These are phyloP conservation scores for Galbula dea DNA, from an alignment of 2,113 vertebrate species.

Conservation along the genomic window DNA sequence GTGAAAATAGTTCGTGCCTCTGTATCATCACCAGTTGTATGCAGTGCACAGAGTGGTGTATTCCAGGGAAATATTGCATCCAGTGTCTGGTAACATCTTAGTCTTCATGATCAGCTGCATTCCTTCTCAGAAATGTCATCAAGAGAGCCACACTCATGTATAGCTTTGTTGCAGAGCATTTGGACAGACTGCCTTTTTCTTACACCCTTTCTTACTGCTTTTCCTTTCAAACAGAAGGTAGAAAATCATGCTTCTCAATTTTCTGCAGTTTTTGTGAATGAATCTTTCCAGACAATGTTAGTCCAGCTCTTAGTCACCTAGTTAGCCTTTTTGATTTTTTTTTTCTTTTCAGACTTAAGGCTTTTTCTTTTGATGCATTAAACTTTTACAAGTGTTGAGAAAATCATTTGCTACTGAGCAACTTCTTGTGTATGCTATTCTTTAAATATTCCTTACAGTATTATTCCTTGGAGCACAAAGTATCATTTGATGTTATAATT, in stretches of 20 bases:
- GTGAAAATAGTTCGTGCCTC: background rate
- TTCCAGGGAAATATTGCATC: background rate
- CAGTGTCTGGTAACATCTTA: background rate
- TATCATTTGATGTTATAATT: background rate
- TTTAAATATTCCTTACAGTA: background rate
- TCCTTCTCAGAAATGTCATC: slow-evolving; percentile 13
- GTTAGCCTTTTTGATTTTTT: background rate
- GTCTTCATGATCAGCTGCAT: background rate
- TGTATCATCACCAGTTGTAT: background rate
- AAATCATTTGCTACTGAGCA: background rate
- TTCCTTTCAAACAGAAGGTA: background rate
- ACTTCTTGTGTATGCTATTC: background rate
- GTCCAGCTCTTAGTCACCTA: background rate
- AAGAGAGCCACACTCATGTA: background rate
- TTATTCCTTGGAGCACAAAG: background rate
- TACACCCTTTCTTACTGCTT: background rate
- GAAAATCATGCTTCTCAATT: background rate
- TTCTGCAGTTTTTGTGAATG: background rate
- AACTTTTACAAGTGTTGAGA: background rate
- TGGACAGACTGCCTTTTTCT: background rate
- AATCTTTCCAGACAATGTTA: background rate
- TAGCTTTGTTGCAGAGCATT: background rate
- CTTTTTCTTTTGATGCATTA: background rate
- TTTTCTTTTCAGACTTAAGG: background rate
- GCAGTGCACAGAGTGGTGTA: background rate